These are phyloP conservation scores for Opisthocomus hoazin DNA, from an alignment of 2,113 vertebrate species.

Conservation along the genomic window DNA sequence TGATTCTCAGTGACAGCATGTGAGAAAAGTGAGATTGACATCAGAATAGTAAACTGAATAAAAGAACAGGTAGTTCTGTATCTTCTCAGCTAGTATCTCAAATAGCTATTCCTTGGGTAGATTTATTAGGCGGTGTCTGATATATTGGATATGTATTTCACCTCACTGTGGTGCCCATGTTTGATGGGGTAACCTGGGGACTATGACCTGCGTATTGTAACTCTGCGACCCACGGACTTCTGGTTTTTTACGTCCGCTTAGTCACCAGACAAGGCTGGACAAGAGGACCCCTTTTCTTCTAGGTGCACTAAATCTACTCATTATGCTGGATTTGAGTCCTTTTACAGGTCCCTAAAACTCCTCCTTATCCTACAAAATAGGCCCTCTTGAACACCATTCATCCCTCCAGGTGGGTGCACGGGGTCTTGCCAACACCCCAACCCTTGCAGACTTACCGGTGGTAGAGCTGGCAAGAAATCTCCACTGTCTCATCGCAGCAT, in stretches of 20 bases:
- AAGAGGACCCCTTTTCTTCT: neutral
- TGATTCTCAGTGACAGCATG: neutral
- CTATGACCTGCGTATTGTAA: neutral
- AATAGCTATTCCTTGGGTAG: neutral
- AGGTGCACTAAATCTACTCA: neutral
- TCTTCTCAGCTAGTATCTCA: neutral
- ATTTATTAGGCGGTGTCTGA: neutral
- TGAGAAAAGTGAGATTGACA: neutral
- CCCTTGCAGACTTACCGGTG: neutral
- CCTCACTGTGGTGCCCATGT: neutral
- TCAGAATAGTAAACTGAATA: neutral
- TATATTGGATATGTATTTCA: neutral
- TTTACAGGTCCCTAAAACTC: neutral
- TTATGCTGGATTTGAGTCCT: neutral
- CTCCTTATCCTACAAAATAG: neutral
- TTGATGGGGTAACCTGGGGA: neutral
- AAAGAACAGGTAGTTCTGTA: neutral
- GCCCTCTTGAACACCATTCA: neutral
- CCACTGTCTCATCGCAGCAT: rapidly evolving
- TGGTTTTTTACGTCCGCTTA: neutral
- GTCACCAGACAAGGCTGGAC: neutral
- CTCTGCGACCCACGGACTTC: neutral
- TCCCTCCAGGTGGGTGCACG: neutral
- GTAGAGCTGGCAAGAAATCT: neutral
- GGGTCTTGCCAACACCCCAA: neutral